Evolutionary conservation across 2,797 vertebrate genomes (phyloP), one percentile per base, ranked within the genome.

Genomic region (Urocyon cinereoargenteus): DNA sequence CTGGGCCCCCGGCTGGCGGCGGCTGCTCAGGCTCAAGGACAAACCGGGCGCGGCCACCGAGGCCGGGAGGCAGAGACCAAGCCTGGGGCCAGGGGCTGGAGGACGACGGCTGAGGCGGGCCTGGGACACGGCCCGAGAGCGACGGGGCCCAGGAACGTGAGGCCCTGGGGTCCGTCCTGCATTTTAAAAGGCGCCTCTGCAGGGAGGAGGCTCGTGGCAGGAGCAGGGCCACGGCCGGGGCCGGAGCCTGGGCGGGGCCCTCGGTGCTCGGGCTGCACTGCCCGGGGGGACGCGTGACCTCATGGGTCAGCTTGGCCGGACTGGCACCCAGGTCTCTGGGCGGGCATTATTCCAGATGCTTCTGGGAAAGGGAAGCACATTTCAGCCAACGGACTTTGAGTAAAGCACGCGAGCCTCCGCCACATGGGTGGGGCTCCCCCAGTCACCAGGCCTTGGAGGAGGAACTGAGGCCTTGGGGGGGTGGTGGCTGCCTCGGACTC

Each of bases 31-130:
- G 10, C 18, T 55, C 24, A 19, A 14, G 13, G 24, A 10, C 24
- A 21, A 28, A 8, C 15, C 21, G 49, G 22, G 45, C 2, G 24
- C 3, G 40, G 2, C 19, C 0, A 0, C 59, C 10, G 0, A 45
- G 40, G 40, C 40, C 1, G 4, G 16, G 28, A 21, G 16, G 13
- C 0, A 2, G 22, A 9, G 34, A 13, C 19, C 53, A 14, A 31
- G 21, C 4, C 14, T 6, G 18, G n/a, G 66, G 22, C 14, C 1
- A 4, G 34, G 1, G 10, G 0, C 22, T 16, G 11, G 19, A 75
- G 31, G 24, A 28, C 3, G 18, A 16, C 26, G 0, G 16, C 28
- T 15, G 19, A 3, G 0, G 21, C 3, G 5, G 1, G 3, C 10
- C 3, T 31, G 12, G 70, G 78, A 8, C 4, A n/a, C 8, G 5